Evolutionary conservation across 2,113 vertebrate species (phyloP).

Genomic region (Oryzias melastigma): DNA sequence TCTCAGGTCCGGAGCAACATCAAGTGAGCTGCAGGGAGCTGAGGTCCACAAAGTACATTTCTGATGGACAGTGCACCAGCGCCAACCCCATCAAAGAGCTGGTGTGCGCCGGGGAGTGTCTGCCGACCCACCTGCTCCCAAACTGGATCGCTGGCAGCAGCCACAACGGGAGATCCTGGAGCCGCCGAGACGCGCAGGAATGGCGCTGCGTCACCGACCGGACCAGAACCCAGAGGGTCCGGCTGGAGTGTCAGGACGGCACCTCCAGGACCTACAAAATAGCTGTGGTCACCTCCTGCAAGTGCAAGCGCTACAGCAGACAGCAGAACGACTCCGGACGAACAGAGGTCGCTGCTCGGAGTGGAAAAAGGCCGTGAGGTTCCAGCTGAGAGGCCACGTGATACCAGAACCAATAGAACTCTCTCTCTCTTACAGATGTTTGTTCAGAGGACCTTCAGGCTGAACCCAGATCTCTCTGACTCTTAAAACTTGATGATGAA

Average conservation of each 20-base stretch:
- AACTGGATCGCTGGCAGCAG: conserved; percentile 92
- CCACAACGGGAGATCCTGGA: conserved; percentile 87
- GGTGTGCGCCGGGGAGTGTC: conserved; percentile 93
- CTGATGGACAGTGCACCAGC: conserved; percentile 94
- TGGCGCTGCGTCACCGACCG: conserved; percentile 95
- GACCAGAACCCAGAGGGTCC: conserved; percentile 89
- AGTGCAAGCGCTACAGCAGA: conserved; percentile 90
- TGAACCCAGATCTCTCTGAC: too few relatives aligned
- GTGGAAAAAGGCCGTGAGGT: conserved; percentile 77
- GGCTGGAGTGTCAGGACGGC: conserved; percentile 89
- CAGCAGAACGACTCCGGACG: conserved; percentile 90
- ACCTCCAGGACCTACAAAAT: conserved; percentile 93
- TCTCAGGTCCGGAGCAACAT: conserved; percentile 74
- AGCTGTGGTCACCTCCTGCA: conserved; percentile 92
- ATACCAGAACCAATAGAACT: conserved; percentile 37
- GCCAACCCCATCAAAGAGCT: conserved; percentile 91
- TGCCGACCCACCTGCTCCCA: conserved; percentile 88
- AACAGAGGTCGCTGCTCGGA: conserved; percentile 71
- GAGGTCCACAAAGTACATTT: conserved; percentile 94
- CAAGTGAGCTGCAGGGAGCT: conserved; percentile 92
- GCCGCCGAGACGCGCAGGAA: conserved; percentile 84
- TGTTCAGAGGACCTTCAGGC: too few relatives aligned
- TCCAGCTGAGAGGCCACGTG: conserved; percentile 46
- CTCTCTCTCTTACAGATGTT: background rate
- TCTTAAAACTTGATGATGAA: too few relatives aligned